Base-by-base conservation (phyloP, 2,888 invertebrate species). In the Pachycephus smyrnensis region DNA sequence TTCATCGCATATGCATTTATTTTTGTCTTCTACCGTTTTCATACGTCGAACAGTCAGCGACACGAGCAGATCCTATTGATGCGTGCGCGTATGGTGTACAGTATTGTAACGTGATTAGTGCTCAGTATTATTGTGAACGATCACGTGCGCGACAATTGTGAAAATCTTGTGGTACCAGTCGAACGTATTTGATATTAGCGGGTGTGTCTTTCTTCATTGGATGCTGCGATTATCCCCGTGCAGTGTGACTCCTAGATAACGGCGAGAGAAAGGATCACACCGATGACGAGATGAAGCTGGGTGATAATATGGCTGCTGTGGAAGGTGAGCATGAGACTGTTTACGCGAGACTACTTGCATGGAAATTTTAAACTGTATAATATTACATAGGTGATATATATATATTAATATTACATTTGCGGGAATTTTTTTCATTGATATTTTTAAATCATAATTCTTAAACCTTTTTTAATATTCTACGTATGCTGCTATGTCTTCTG, bases 291-390 rank as follows among this genome's bases (percentile, higher is more conserved):
- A 90, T 90, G 90, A 90, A 90, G 84, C 85, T 89, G 37, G 89
- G 89, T 77, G 89, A 90, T 84, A 89, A 88, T 76, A 87, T 90
- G 87, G 86, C 90, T 76, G 82, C 88, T 68, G 86, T 88, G 75
- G 89, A 90, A 86, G 89, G 90, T 90, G 75, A 86, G 87, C 83
- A 33, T 15, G 35, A 73, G 36, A 74, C 37, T 36, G 37, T 15
- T 73, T 76, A 36, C 73, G 31, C 31, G 40, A 71, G 32, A n/a
- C 31, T 23, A 33, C 35, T 33, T 75, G 35, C n/a, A 31, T 36
- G 30, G 55, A 55, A 23, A 15, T 40, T 40, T 6, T 40, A 15
- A 40, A 40, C 40, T 40, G 40, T 40, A 40, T 40, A 40, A 40
- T 15, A 6, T 40, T 40, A 40, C 40, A 40, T 15, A 15, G 40